Evolutionary conservation across 2,888 invertebrate genomes (phyloP), one percentile per base, ranked within the genome.

Genomic region (Aleiodes testaceus): DNA sequence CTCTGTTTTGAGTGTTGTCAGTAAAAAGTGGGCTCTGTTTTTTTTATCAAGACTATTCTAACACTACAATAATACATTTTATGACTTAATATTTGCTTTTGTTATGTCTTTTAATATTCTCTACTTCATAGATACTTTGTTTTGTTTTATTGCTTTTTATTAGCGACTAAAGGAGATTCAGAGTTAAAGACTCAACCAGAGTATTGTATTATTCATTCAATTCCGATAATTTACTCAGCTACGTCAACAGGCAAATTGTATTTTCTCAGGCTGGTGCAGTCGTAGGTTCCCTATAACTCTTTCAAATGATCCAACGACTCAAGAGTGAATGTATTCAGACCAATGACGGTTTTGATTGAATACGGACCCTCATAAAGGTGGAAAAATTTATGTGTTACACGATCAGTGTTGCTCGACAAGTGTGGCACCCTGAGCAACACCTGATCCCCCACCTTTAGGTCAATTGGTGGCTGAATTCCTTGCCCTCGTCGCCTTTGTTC

Each of bases 341-440:
- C 66, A 3, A 30, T 11, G 3, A 11, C 9, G 0, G 47, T 11
- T 7, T 12, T 16, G 2, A 66, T 26, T 9, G 20, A n/a, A 26
- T 71, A 71, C 2, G 70, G 70, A 4, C 70, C 70, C 11, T 26
- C 14, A 14, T 61, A 61, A 52, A 26, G 36, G 22, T 69, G 69
- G 14, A 72, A 69, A 47, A 72, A 69, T 50, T 69, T 72, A 0
- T 30, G 14, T 0, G 59, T 72, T 4, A 36, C 44, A 1, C 14
- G 52, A 2, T 55, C 65, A 16, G 14, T 3, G 1, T 53, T 30
- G 5, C 12, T 72, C 2, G 72, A 69, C 0, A 26, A 52, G 26
- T 68, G 44, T 1, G 69, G 69, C 0, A 61, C 45, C 0, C 65
- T 53, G 1, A 72, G 12, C 0, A 72, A 11, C 1, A 69, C 72